phyloP scores from a whole-genome alignment of 1,140 invertebrate species.

The Akabosia matsudoensis region DNA sequence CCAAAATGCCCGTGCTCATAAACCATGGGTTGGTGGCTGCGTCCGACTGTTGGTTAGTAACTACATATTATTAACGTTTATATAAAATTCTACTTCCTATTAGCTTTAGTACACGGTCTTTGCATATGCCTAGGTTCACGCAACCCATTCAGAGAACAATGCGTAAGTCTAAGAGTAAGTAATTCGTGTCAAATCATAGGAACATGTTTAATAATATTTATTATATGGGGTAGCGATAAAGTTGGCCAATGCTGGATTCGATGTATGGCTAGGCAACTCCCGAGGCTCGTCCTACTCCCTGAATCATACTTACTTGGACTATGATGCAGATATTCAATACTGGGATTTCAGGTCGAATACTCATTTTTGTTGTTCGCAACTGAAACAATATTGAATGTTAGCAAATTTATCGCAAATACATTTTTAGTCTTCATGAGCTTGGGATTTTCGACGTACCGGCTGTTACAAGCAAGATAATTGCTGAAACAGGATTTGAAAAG shows the following conservation, averaged over 20 bases:
- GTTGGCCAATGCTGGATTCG: background rate
- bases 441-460: constrained; percentile 59
- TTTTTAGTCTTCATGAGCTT: constrained; percentile 62
- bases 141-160: too few relatives aligned
- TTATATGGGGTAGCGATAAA: background rate
- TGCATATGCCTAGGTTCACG: too few relatives aligned
- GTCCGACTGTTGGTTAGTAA: too few relatives aligned
- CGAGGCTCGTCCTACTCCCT: background rate
- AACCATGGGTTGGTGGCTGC: background rate
- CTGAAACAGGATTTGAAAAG: constrained; percentile 50
- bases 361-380: background rate
- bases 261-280: background rate
- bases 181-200: background rate
- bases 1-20: background rate
- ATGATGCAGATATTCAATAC: background rate
- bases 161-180: too few relatives aligned
- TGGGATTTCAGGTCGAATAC: background rate
- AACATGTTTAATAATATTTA: background rate
- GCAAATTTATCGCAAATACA: background rate
- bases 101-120: too few relatives aligned
- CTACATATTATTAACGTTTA: too few relatives aligned
- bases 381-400: background rate
- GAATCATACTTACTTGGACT: background rate
- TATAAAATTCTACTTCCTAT: too few relatives aligned
- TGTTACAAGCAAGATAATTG: constrained; percentile 55